Percentiles rank a stretch among this genome's conserved stretches.
Conservation (phyloP, 2,888 invertebrate species). For the Perizoma flavofasciatum region DNA sequence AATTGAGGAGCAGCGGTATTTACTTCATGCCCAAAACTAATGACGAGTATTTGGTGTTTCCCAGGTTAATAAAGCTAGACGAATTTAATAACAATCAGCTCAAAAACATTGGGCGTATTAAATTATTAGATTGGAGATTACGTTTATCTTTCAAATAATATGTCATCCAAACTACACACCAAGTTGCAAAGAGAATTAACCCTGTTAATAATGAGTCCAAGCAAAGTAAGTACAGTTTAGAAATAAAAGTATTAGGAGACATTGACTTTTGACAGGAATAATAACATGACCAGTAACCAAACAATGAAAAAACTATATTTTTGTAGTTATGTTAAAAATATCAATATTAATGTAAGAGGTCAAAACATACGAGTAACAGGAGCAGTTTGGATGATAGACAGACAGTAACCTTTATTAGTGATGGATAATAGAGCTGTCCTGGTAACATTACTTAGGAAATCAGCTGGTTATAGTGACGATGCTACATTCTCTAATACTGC, state of each 20-base stretch:
- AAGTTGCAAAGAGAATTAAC: conserved; percentile 33
- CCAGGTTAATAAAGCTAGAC: conserved; percentile 81
- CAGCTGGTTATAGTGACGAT: conserved; percentile 82
- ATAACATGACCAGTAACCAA: conserved; percentile 14
- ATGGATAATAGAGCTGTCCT: conserved; percentile 84
- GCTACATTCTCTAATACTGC: conserved; percentile 83
- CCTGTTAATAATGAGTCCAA: conserved; percentile 26
- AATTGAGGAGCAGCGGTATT: conserved; percentile 74
- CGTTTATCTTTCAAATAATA: conserved; percentile 60
- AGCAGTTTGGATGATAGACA: conserved; percentile 74
- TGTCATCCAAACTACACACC: conserved; percentile 76
- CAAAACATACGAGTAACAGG: conserved; percentile 27
- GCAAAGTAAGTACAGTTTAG: conserved; percentile 36
- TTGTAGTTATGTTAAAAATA: conserved; percentile 21
- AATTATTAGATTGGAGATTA: conserved; percentile 25
- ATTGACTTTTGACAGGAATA: conserved; percentile 8
- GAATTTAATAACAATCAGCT: conserved; percentile 50
- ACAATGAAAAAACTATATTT: background rate
- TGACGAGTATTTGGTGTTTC: conserved; percentile 69
- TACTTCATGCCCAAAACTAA: conserved; percentile 81
- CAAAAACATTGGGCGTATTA: conserved; percentile 29
- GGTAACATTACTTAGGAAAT: conserved; percentile 79
- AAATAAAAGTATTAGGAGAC: conserved; percentile 10
- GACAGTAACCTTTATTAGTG: conserved; percentile 69
- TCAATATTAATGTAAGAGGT: conserved; percentile 11